Evolutionary conservation across 1,140 invertebrate species (phyloP).

Genomic region (Monomorium pharaonis): DNA sequence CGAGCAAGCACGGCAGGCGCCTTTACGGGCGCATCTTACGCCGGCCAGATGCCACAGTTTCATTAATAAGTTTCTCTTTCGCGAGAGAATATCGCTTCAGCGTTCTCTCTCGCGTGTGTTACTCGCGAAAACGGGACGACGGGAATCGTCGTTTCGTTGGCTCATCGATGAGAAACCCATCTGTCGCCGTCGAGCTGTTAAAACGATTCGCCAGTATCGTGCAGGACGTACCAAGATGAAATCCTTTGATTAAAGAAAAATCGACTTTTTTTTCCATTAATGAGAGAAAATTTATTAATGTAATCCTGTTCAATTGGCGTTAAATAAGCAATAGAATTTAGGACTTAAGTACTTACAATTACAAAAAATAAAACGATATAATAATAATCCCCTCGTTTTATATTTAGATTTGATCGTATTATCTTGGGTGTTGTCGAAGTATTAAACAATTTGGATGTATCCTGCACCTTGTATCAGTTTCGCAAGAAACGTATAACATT

Average conservation of each 20-base stretch:
- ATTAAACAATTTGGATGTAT: neutral
- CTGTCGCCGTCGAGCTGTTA: slow-evolving; percentile 34
- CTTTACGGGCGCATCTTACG: slow-evolving; percentile 26
- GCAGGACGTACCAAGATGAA: neutral
- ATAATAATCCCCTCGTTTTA: neutral
- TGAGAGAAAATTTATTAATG: neutral
- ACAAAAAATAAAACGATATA: neutral
- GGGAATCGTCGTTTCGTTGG: slow-evolving; percentile 9
- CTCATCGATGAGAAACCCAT: slow-evolving; percentile 9
- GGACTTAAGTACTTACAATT: neutral
- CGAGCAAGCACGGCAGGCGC: neutral
- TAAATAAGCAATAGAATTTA: too few species aligned
- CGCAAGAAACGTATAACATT: neutral
- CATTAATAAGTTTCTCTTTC: slow-evolving; percentile 64
- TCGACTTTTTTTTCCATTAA: neutral
- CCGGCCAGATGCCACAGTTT: slow-evolving; percentile 52
- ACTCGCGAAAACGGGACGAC: slow-evolving; percentile 53
- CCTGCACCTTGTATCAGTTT: slow-evolving; percentile 4
- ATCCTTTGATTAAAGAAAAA: neutral
- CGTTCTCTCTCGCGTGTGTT: slow-evolving; percentile 56
- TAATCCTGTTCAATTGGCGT: neutral
- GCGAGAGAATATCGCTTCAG: slow-evolving; percentile 59
- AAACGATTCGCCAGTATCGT: neutral
- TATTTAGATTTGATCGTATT: neutral
- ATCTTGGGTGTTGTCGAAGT: neutral